A percentile compares a stretch with the other conserved stretches of the same genome.
Conservation (phyloP, 2,113 vertebrate genomes). For the Callipepla californica region DNA sequence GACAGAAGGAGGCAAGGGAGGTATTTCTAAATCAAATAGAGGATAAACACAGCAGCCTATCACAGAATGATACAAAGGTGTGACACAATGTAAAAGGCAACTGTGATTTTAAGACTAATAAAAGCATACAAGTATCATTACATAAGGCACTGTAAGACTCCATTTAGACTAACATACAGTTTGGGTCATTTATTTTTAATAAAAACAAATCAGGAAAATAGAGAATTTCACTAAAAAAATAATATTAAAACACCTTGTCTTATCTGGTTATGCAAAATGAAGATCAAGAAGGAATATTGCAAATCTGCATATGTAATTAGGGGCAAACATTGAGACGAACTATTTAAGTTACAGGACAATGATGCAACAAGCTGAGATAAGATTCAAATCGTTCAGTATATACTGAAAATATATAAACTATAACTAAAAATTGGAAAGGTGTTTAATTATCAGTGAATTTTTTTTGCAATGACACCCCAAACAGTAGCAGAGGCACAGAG, state of each 20-base stretch:
- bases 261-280: background rate
- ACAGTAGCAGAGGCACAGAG: background rate
- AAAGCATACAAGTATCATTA: background rate
- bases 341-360: background rate
- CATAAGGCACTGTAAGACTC: background rate
- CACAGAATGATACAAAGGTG: background rate
- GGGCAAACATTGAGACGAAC: background rate
- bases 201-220: background rate
- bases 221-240: background rate
- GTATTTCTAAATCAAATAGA: background rate
- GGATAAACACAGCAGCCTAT: background rate
- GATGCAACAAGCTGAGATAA: background rate
- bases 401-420: background rate
- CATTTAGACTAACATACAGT: rapidly evolving
- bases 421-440: background rate
- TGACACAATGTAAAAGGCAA: background rate
- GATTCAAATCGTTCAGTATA: background rate
- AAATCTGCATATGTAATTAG: background rate
- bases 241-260: background rate
- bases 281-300: background rate
- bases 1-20: background rate
- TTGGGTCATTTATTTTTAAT: background rate
- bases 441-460: background rate
- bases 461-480: background rate
- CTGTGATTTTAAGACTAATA: background rate